These are phyloP conservation scores for Archaeoteleia sp. DNA, from an alignment of 2,888 invertebrate species.

Conservation along the genomic window DNA sequence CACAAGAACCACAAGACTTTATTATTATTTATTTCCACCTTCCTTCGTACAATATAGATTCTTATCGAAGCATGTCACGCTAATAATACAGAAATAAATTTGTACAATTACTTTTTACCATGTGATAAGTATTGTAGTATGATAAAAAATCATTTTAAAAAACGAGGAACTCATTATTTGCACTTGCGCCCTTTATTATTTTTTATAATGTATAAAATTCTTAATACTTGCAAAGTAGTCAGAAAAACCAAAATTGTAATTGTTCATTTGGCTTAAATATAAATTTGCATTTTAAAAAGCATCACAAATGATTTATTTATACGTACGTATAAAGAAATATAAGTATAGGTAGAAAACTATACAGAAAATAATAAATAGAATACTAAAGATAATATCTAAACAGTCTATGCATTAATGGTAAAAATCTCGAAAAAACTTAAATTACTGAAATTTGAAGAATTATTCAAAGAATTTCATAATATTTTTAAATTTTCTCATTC, in stretches of 20 bases:
- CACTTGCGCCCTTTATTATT: not conserved
- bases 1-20: slow-evolving; percentile 66
- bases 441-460: too few species aligned
- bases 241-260: slow-evolving; percentile 4
- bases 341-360: not conserved
- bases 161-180: too few species aligned
- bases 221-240: not conserved
- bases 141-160: slow-evolving; percentile 1
- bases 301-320: not conserved
- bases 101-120: not conserved
- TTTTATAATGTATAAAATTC: not conserved
- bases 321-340: not conserved
- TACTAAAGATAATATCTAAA: too few species aligned
- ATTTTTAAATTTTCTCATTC: too few species aligned
- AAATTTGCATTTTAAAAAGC: not conserved
- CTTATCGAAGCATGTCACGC: slow-evolving; percentile 38
- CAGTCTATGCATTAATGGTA: too few species aligned
- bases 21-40: slow-evolving; percentile 58
- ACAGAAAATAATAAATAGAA: too few species aligned
- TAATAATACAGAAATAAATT: slow-evolving; percentile 14
- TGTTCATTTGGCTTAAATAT: not conserved
- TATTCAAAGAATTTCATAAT: too few species aligned
- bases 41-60: slow-evolving; percentile 38
- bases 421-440: too few species aligned
- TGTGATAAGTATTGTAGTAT: not conserved